phyloP scores from a whole-genome alignment of 2,888 invertebrate genomes.

The Protula sp. region DNA sequence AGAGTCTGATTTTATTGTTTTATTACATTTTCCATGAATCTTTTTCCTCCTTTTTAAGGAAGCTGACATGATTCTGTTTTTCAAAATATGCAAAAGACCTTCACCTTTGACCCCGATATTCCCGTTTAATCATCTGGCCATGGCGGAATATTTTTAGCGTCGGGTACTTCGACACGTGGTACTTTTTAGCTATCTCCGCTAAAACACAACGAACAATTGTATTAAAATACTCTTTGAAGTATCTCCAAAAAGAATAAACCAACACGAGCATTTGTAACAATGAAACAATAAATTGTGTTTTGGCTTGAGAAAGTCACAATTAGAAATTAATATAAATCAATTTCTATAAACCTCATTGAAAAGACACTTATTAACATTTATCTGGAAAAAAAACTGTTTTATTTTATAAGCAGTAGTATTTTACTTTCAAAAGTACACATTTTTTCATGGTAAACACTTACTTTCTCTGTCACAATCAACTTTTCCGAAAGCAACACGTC shows the following conservation, averaged over 20 bases:
- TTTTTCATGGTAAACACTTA: constrained; percentile 42
- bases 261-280: not conserved
- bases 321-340: constrained; percentile 2
- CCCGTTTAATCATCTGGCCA: constrained; percentile 56
- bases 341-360: not conserved
- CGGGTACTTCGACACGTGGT: constrained; percentile 97
- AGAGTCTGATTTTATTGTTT: too few species aligned
- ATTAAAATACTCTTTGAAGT: not conserved
- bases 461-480: constrained; percentile 95
- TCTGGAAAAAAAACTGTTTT: not conserved
- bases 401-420: not conserved
- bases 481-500: constrained; percentile 87
- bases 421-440: not conserved
- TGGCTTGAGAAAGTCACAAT: not conserved
- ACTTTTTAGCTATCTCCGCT: constrained; percentile 76
- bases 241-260: not conserved
- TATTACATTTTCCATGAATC: too few species aligned
- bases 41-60: too few species aligned
- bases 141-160: constrained; percentile 85
- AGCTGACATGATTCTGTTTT: too few species aligned
- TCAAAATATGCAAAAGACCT: too few species aligned
- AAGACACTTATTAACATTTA: not conserved
- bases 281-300: not conserved
- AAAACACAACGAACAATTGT: constrained; percentile 8
- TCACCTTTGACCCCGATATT: constrained; percentile 68